Evolutionary conservation across 2,113 vertebrate species (phyloP).

Genomic region (Chionomys nivalis): DNA sequence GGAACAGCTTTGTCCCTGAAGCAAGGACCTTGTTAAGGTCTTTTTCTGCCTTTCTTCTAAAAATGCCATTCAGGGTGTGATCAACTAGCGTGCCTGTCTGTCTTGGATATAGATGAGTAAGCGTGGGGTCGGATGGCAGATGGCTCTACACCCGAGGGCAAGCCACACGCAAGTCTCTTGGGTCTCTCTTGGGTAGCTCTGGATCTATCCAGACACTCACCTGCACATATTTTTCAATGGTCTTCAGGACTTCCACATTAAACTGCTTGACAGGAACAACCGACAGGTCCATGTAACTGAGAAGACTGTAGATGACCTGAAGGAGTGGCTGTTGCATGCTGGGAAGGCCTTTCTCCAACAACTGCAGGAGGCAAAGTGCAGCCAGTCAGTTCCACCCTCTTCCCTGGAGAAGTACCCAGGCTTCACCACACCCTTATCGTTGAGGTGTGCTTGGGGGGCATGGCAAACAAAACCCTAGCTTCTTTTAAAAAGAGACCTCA

Average conservation of each 20-base stretch:
- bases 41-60: not conserved
- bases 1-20: not conserved
- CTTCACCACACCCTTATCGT: not conserved
- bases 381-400: not conserved
- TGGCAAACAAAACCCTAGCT: not conserved
- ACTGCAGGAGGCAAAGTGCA: slow-evolving; percentile 82
- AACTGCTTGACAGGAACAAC: slow-evolving; percentile 96
- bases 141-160: no score
- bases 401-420: no score
- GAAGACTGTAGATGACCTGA: slow-evolving; percentile 97
- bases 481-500: not conserved
- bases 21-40: accelerated
- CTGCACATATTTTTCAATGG: slow-evolving; percentile 98
- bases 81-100: not conserved
- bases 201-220: slow-evolving; percentile 82
- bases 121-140: accelerated
- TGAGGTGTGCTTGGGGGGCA: not conserved
- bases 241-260: slow-evolving; percentile 97
- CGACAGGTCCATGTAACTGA: slow-evolving; percentile 97
- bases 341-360: slow-evolving; percentile 97
- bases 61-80: no score
- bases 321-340: slow-evolving; percentile 97
- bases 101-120: no score
- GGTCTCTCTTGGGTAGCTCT: not conserved
- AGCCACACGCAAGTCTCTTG: accelerated